phyloP scores from a whole-genome alignment of 1,140 invertebrate species.

The Orchestia grillus region DNA sequence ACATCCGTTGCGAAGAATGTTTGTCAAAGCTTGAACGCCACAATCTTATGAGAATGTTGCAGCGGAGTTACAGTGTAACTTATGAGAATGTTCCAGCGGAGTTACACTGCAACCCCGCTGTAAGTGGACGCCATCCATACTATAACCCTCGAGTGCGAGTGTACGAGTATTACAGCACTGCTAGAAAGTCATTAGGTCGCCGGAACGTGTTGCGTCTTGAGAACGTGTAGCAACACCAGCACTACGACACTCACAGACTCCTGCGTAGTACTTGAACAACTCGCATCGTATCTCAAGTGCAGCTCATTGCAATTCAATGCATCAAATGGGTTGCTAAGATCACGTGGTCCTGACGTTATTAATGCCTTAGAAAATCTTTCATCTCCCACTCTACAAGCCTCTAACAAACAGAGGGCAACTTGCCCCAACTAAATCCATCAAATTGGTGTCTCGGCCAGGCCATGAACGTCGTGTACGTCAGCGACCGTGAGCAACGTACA shows the following conservation, averaged over 20 bases:
- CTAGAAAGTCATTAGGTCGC: not conserved
- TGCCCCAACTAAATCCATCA: conserved; percentile 7
- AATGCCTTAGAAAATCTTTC: not conserved
- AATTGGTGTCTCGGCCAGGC: not conserved
- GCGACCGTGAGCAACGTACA: not conserved
- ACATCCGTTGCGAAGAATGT: not conserved
- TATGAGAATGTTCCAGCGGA: no score
- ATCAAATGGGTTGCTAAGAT: not conserved
- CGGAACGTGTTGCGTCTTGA: not conserved
- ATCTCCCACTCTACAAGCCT: not conserved
- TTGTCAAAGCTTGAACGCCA: not conserved
- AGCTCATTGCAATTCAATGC: not conserved
- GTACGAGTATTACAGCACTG: not conserved
- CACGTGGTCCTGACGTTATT: not conserved
- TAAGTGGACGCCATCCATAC: not conserved
- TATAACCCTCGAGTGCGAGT: not conserved
- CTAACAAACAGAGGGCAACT: not conserved
- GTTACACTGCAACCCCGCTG: not conserved
- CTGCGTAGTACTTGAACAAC: not conserved
- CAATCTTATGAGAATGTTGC: not conserved
- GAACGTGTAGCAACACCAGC: not conserved
- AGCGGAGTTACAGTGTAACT: no score
- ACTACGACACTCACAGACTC: not conserved
- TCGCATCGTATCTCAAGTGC: not conserved
- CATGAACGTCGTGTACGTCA: not conserved